Conservation (phyloP, 2,888 invertebrate species). For the Melitaea athalia region DNA sequence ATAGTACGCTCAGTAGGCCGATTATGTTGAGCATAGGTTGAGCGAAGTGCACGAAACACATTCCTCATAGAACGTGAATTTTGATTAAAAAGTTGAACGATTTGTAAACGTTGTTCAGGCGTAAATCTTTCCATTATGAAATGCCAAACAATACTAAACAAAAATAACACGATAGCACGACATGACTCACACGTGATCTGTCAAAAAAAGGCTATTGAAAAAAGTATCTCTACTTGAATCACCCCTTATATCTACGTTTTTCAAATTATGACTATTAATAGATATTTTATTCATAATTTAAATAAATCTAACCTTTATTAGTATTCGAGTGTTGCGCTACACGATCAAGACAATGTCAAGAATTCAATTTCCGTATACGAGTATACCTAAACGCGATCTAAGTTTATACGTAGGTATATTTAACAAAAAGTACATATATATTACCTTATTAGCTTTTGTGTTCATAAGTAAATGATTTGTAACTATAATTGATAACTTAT, state of each 20-base stretch:
- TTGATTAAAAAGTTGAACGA: too few species aligned
- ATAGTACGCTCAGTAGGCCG: too few species aligned
- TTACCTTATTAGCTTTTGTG: constrained; percentile 13
- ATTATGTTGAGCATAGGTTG: too few species aligned
- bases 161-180: too few species aligned
- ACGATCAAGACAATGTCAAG: constrained; percentile 30
- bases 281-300: constrained; percentile 16
- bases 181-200: too few species aligned
- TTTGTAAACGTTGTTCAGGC: too few species aligned
- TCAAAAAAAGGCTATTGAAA: too few species aligned
- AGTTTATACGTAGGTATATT: constrained; percentile 6
- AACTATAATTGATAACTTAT: constrained; percentile 15
- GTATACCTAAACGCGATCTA: constrained; percentile 17
- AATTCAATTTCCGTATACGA: constrained; percentile 33
- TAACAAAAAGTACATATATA: constrained; percentile 14
- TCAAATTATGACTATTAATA: constrained; percentile 2
- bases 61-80: too few species aligned
- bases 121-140: too few species aligned
- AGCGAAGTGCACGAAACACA: too few species aligned
- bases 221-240: too few species aligned
- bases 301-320: constrained; percentile 25
- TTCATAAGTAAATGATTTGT: constrained; percentile 13
- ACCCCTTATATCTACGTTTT: not conserved
- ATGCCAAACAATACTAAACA: too few species aligned
- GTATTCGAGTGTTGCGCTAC: constrained; percentile 14